These are phyloP conservation scores for Parnassius orleans DNA, from an alignment of 2,888 invertebrate species.

Conservation along the genomic window DNA sequence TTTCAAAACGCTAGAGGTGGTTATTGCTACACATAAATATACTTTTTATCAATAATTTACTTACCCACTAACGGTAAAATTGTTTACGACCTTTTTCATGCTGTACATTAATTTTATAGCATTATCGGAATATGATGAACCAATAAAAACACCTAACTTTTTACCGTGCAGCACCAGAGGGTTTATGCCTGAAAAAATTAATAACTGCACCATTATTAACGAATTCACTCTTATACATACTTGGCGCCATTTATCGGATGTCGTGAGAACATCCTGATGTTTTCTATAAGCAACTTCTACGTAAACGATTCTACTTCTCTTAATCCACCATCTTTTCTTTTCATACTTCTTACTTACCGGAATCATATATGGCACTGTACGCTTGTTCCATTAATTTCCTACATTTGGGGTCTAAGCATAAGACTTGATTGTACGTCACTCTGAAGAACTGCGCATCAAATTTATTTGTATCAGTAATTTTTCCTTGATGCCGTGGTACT, in stretches of 20 bases:
- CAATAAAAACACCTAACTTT: constrained; percentile 14
- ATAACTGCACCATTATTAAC: too few relatives aligned
- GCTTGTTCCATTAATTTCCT: constrained; percentile 85
- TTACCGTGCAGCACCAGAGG: background rate
- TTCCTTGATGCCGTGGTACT: constrained; percentile 82
- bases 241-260: too few relatives aligned
- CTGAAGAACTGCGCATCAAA: constrained; percentile 85
- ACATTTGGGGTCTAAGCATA: constrained; percentile 83
- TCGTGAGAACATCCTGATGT: too few relatives aligned
- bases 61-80: background rate
- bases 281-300: too few relatives aligned
- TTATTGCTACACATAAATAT: too few relatives aligned
- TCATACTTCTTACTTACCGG: constrained; percentile 55
- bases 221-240: too few relatives aligned
- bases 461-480: constrained; percentile 76
- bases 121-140: background rate
- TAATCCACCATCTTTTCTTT: too few relatives aligned
- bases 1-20: too few relatives aligned
- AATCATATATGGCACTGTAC: constrained; percentile 85
- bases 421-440: constrained; percentile 81
- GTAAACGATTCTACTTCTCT: too few relatives aligned
- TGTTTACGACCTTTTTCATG: background rate
- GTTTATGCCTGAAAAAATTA: too few relatives aligned
- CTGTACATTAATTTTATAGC: background rate
- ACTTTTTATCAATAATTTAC: background rate